phyloP scores from a whole-genome alignment of 2,888 invertebrate species.

The Elmis aenea region DNA sequence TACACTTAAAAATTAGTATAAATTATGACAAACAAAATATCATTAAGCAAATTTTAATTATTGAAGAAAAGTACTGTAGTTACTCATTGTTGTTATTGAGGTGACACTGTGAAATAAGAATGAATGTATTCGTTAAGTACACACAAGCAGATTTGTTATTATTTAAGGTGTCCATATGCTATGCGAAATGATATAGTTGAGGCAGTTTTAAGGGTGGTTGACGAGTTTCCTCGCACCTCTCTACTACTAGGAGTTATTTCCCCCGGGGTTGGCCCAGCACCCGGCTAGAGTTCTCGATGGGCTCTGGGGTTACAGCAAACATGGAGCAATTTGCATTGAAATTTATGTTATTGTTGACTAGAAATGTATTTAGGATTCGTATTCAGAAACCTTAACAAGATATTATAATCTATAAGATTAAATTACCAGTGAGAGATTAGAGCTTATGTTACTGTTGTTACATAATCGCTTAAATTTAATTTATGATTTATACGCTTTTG shows the following conservation, averaged over 20 bases:
- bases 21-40: too few relatives aligned
- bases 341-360: slow-evolving; percentile 39
- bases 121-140: too few relatives aligned
- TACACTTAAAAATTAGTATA: too few relatives aligned
- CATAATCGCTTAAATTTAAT: too few relatives aligned
- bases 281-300: slow-evolving; percentile 31
- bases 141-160: too few relatives aligned
- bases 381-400: slow-evolving; percentile 18
- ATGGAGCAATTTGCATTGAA: slow-evolving; percentile 38
- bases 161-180: slow-evolving; percentile 4
- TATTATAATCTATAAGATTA: slow-evolving; percentile 18
- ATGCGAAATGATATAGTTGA: slow-evolving; percentile 12
- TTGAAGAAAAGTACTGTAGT: too few relatives aligned
- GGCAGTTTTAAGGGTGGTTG: slow-evolving; percentile 25
- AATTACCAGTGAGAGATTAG: too few relatives aligned
- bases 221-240: slow-evolving; percentile 26
- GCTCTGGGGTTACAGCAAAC: slow-evolving; percentile 32
- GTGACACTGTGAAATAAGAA: too few relatives aligned
- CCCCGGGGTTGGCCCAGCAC: slow-evolving; percentile 29
- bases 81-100: too few relatives aligned
- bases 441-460: too few relatives aligned
- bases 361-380: slow-evolving; percentile 31
- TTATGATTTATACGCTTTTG: too few relatives aligned
- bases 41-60: too few relatives aligned
- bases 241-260: slow-evolving; percentile 22